A percentile compares a stretch with the other conserved stretches of the same genome.
Conservation (phyloP, 92 coral and sea anemone species). For the Porites lobata region DNA sequence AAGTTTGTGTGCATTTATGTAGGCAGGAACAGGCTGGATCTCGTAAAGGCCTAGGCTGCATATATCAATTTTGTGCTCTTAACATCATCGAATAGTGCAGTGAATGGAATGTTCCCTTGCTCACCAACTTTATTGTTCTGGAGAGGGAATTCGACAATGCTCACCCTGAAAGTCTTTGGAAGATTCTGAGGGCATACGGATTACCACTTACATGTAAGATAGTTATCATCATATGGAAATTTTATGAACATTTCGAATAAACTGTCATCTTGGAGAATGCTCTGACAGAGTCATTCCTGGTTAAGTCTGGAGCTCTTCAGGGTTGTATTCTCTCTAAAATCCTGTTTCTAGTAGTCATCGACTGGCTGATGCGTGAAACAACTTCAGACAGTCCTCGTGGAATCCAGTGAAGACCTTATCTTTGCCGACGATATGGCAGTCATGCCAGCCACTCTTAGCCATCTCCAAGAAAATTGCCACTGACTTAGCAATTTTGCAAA, state of each 20-base stretch:
- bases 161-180: background rate
- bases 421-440: constrained; percentile 22
- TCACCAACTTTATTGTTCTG: background rate
- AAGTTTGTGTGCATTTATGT: no score
- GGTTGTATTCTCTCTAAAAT: constrained; percentile 34
- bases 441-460: constrained; percentile 2
- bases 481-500: constrained; percentile 3
- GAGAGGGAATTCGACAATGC: background rate
- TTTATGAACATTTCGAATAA: background rate
- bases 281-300: background rate
- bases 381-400: constrained; percentile 26
- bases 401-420: constrained; percentile 31
- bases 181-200: background rate
- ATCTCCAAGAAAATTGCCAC: constrained; percentile 35
- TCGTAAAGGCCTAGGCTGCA: background rate
- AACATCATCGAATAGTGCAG: background rate
- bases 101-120: background rate
- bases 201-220: background rate
- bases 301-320: background rate
- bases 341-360: constrained; percentile 29
- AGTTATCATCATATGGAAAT: background rate
- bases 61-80: background rate
- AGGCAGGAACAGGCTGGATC: background rate
- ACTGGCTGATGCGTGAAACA: constrained; percentile 26
- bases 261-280: background rate